These are phyloP conservation scores for Parotocinclus haroldoi DNA, from an alignment of 2,797 vertebrate genomes.

Conservation along the genomic window DNA sequence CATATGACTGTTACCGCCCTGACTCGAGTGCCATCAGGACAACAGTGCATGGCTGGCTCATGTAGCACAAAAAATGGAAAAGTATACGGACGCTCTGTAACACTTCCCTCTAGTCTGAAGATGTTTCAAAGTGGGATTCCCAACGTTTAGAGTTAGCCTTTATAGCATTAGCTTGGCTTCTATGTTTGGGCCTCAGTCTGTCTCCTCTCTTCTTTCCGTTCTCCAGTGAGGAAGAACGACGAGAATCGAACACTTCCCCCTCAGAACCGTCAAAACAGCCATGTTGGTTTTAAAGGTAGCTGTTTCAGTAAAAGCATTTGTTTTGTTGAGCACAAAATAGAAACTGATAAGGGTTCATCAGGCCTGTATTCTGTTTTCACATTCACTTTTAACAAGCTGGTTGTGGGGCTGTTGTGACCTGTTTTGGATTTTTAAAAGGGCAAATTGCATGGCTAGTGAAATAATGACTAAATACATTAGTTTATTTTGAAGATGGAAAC, in stretches of 20 bases:
- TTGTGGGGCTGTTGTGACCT: constrained; percentile 6
- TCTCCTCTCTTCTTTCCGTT: background rate
- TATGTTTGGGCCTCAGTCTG: constrained; percentile 12
- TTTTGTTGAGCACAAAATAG: background rate
- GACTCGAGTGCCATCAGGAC: constrained; percentile 37
- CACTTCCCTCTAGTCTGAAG: constrained; percentile 10
- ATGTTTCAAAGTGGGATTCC: constrained; percentile 2
- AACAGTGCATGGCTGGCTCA: constrained; percentile 73
- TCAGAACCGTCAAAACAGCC: background rate
- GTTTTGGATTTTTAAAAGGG: constrained; percentile 13
- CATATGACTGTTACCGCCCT: constrained; percentile 55
- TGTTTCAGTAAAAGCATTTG: no score
- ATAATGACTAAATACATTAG: constrained; percentile 28
- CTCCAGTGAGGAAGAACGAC: no score
- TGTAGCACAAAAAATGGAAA: constrained; percentile 61
- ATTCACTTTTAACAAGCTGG: background rate
- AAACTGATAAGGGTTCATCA: background rate
- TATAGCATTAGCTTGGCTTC: constrained; percentile 7
- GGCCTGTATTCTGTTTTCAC: background rate
- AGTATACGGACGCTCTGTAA: constrained; percentile 34
- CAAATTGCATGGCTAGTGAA: constrained; percentile 48
- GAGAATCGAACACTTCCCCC: background rate
- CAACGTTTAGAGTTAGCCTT: constrained; percentile 21
- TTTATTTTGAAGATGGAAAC: constrained; percentile 46
- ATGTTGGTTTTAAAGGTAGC: no score